phyloP scores from a whole-genome alignment of 2,113 vertebrate species.

The Buteo buteo region DNA sequence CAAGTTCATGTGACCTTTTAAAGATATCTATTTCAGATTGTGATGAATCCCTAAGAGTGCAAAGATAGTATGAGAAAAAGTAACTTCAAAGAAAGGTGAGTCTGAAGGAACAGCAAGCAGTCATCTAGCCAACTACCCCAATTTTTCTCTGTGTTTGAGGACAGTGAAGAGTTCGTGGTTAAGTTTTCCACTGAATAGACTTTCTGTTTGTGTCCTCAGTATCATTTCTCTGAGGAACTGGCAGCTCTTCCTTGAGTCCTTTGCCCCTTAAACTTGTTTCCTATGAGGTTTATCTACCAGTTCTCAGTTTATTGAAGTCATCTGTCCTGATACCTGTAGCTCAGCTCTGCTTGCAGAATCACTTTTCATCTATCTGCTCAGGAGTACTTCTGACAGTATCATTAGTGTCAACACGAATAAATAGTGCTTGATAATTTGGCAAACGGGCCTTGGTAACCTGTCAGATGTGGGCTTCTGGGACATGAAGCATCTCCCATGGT shows the following conservation, averaged over 20 bases:
- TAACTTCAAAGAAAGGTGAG: neutral
- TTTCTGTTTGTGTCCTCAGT: neutral
- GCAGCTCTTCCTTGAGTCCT: neutral
- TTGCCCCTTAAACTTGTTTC: neutral
- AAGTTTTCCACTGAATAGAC: neutral
- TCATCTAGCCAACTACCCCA: neutral
- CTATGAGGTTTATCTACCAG: neutral
- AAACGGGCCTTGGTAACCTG: neutral
- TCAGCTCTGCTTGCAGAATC: neutral
- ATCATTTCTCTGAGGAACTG: neutral
- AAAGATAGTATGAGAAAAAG: neutral
- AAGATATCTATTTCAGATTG: neutral
- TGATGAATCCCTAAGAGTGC: neutral
- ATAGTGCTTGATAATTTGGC: neutral
- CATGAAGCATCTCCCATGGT: neutral
- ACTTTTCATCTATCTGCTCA: neutral
- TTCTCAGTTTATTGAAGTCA: neutral
- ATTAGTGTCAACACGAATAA: neutral
- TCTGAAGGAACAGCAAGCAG: neutral
- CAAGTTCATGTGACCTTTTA: neutral
- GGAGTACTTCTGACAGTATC: neutral
- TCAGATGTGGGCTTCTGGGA: neutral
- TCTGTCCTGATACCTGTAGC: neutral
- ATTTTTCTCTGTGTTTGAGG: neutral
- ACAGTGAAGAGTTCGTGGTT: neutral